These are phyloP conservation scores for Eilema sororculum DNA, from an alignment of 2,888 invertebrate species.

Conservation along the genomic window DNA sequence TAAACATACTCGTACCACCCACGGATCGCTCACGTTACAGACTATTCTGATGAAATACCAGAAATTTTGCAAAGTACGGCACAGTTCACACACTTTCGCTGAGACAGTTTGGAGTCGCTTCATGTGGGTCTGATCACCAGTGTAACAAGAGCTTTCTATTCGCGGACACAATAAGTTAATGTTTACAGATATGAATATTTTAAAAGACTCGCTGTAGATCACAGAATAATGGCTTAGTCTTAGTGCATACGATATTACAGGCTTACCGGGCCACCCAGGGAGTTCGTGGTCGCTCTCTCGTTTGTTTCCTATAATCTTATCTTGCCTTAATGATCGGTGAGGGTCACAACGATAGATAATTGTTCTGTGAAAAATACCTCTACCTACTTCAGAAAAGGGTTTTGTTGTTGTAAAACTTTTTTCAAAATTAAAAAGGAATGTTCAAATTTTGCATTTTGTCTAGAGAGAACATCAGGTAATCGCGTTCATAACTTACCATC, in stretches of 20 bases:
- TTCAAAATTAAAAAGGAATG: background rate
- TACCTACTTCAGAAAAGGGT: background rate
- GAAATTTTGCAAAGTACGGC: slow-evolving; percentile 77
- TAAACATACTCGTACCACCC: slow-evolving; percentile 68
- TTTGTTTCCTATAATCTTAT: slow-evolving; percentile 80
- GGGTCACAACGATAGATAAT: slow-evolving; percentile 51
- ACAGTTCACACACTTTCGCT: slow-evolving; percentile 82
- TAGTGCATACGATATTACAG: slow-evolving; percentile 60
- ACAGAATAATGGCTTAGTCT: slow-evolving; percentile 63
- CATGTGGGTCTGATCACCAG: slow-evolving; percentile 57
- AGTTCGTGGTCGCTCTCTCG: slow-evolving; percentile 64
- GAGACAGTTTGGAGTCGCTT: slow-evolving; percentile 78
- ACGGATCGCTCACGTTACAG: slow-evolving; percentile 67
- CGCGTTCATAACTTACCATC: too few relatives aligned
- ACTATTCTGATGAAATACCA: slow-evolving; percentile 75
- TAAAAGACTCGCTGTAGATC: slow-evolving; percentile 54
- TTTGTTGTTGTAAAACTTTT: background rate
- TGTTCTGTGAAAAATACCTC: slow-evolving; percentile 20
- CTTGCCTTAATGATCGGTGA: slow-evolving; percentile 70
- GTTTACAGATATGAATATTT: slow-evolving; percentile 44
- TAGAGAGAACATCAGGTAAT: too few relatives aligned
- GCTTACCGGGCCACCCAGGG: slow-evolving; percentile 75
- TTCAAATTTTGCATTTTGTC: background rate
- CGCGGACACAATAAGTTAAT: slow-evolving; percentile 43
- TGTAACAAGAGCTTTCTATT: slow-evolving; percentile 54